phyloP scores from a whole-genome alignment of 1,140 invertebrate genomes.

The Calosoma granatense region DNA sequence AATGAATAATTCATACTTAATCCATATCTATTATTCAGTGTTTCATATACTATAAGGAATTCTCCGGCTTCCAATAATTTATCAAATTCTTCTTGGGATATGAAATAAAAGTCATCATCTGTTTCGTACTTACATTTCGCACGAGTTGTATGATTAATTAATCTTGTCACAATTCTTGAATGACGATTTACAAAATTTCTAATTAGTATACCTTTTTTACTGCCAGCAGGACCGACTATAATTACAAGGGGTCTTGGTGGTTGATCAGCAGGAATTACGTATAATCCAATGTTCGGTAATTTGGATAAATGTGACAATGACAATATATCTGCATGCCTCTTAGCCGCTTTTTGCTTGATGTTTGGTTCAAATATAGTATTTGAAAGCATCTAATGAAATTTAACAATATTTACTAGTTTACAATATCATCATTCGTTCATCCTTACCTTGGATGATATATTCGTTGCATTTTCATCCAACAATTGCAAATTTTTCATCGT shows the following conservation, averaged over 20 bases:
- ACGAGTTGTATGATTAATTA: conserved; percentile 21
- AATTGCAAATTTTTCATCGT: conserved; percentile 15
- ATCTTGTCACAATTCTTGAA: conserved; percentile 14
- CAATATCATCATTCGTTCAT: too few species aligned
- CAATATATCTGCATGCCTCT: background rate
- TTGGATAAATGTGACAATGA: conserved; percentile 13
- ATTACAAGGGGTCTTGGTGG: conserved; percentile 21
- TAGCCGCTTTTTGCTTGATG: background rate
- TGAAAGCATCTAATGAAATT: conserved; percentile 10
- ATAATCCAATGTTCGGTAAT: conserved; percentile 14
- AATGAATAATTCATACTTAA: conserved; percentile 15
- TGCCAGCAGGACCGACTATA: conserved; percentile 21
- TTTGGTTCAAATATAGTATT: too few species aligned
- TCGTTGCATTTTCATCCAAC: conserved; percentile 20
- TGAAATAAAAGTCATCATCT: conserved; percentile 21
- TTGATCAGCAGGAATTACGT: conserved; percentile 18
- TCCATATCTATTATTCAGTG: conserved; percentile 21
- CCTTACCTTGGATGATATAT: too few species aligned
- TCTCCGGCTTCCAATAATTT: conserved; percentile 20
- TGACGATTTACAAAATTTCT: conserved; percentile 16
- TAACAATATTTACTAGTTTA: conserved; percentile 1
- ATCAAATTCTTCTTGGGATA: conserved; percentile 17
- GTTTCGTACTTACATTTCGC: conserved; percentile 17
- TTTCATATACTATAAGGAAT: conserved; percentile 21
- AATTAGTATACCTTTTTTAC: conserved; percentile 14